Percentiles rank a stretch among this genome's conserved stretches.
These are phyloP conservation scores for Saturnia pavonia DNA, from an alignment of 2,888 invertebrate species.

Conservation along the genomic window DNA sequence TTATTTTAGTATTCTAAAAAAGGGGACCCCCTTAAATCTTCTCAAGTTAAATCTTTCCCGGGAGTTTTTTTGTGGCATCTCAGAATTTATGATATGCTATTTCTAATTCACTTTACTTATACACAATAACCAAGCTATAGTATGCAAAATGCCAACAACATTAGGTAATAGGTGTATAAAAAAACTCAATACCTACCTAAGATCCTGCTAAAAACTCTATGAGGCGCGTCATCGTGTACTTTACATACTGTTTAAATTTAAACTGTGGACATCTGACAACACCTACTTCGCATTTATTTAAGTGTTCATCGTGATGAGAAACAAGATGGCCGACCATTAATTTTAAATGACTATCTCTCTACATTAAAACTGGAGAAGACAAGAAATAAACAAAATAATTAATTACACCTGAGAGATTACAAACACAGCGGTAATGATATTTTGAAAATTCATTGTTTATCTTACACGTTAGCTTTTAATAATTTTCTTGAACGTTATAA, in stretches of 20 bases:
- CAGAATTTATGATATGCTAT: no score
- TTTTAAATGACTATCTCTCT: constrained; percentile 65
- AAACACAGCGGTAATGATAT: constrained; percentile 33
- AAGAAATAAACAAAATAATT: constrained; percentile 58
- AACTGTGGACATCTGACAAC: constrained; percentile 21
- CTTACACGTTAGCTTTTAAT: constrained; percentile 16
- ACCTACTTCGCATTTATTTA: constrained; percentile 51
- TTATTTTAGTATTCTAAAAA: no score
- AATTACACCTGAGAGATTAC: constrained; percentile 55
- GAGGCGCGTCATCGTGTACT: neutral
- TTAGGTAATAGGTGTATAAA: no score
- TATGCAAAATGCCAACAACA: no score
- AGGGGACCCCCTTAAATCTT: no score
- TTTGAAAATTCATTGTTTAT: constrained; percentile 35
- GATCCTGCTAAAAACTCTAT: neutral
- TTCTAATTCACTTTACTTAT: no score
- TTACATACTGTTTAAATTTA: constrained; percentile 20
- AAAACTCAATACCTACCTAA: no score
- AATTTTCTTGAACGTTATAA: neutral
- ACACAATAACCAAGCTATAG: no score
- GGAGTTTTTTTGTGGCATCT: no score
- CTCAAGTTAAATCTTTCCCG: no score
- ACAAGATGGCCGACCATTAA: constrained; percentile 63
- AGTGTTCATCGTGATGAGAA: constrained; percentile 57
- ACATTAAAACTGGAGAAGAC: constrained; percentile 57